These are phyloP conservation scores for Etheostoma cragini DNA, from an alignment of 2,113 vertebrate genomes.

Conservation along the genomic window DNA sequence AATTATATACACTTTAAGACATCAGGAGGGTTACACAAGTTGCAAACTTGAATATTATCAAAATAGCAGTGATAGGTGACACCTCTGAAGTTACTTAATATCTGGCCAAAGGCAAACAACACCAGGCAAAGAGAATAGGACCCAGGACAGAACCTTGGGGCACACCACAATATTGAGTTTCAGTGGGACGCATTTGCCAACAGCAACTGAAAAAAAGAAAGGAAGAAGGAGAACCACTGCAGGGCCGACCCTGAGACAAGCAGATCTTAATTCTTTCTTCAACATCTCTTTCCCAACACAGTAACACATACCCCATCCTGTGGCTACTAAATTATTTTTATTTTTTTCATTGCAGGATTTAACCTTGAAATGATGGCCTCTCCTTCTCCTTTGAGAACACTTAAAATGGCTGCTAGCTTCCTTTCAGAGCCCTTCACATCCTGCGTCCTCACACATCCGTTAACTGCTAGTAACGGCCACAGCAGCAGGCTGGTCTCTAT, in stretches of 20 bases:
- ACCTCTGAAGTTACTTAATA: not conserved
- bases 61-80: not conserved
- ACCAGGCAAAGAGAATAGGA: not conserved
- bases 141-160: not conserved
- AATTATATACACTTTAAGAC: not conserved
- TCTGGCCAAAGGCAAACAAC: not conserved
- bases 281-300: not conserved
- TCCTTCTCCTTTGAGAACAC: constrained; percentile 45
- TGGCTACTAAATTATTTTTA: constrained; percentile 14
- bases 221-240: not conserved
- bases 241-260: not conserved
- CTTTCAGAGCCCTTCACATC: constrained; percentile 62
- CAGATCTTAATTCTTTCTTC: not conserved
- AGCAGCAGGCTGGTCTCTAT: constrained; percentile 40
- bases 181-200: not conserved
- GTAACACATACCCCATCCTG: constrained; percentile 12
- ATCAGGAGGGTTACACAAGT: too few relatives aligned
- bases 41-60: not conserved
- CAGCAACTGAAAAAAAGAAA: not conserved
- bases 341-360: constrained; percentile 34
- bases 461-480: constrained; percentile 52
- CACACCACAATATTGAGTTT: not conserved
- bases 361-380: constrained; percentile 12
- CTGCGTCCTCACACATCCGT: constrained; percentile 57
- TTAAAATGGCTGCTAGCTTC: constrained; percentile 64